Evolutionary conservation across 2,113 vertebrate species (phyloP), one percentile per base, ranked within the genome.

Genomic region (Osmerus mordax): DNA sequence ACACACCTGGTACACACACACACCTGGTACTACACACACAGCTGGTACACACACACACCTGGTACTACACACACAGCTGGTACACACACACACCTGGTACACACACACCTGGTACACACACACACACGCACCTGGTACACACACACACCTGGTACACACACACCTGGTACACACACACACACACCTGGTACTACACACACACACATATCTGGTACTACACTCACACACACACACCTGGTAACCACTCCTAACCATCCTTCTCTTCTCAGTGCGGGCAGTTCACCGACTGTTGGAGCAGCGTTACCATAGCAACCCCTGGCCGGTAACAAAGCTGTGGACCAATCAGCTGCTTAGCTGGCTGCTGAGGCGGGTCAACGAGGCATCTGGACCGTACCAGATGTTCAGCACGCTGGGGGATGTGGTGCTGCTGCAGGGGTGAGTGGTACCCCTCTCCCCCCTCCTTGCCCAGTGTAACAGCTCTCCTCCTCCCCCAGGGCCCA

Each of bases 361-460:
- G 71, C 70, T 97, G 83, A 96, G 90, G 83, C 90, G 97, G 1
- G 88, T 97, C 55, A 95, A 95, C 0, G 97, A 99, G 86, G 96
- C 96, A 16, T 99, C 97, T 0, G 97, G 97, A 52, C 86, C 93
- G 1, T 99, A 98, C 90, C 97, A 99, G 87, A 99, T 99, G 97
- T 97, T 98, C 78, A 80, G 92, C 18, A 90, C 97, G 69, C 92
- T 99, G 29, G 96, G 94, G 7, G 97, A 99, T n/a, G 60, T 98
- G n/a, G 61, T 98, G 67, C 88, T 99, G 65, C 78, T 98, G 65
- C 89, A 87, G 84, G 94, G 95, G 97, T 99, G 85, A 94, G 93
- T 87, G 64, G 8, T 16, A 58, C 32, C 6, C 18, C 18, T 21
- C 29, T 5, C 5, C 29, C 29, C 29, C 29, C 29, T 5, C 5